Evolutionary conservation across 2,888 invertebrate genomes (phyloP).

Genomic region (Rhodophaea formosa): DNA sequence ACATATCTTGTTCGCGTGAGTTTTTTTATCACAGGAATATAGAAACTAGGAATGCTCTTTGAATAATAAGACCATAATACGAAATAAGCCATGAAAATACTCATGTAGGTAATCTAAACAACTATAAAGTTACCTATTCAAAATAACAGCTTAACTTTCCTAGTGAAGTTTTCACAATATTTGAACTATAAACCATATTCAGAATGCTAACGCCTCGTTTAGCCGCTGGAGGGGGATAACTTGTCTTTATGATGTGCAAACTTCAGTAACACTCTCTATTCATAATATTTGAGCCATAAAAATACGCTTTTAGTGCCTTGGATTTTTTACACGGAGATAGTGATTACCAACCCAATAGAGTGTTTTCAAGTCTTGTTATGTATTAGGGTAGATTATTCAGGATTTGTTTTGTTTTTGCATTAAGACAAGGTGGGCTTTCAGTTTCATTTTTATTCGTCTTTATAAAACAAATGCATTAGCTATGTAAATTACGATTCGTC

Average conservation of each 20-base stretch:
- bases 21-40: too few relatives aligned
- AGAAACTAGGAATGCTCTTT: too few relatives aligned
- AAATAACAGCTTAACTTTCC: neutral
- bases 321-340: neutral
- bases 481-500: too few relatives aligned
- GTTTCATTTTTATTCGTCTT: too few relatives aligned
- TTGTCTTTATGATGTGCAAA: constrained; percentile 17
- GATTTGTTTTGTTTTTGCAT: too few relatives aligned
- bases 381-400: too few relatives aligned
- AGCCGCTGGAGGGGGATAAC: constrained; percentile 23
- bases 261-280: constrained; percentile 14
- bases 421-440: too few relatives aligned
- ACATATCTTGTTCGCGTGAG: too few relatives aligned
- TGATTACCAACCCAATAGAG: neutral
- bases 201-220: constrained; percentile 37
- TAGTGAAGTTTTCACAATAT: constrained; percentile 10
- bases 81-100: neutral
- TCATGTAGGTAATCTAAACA: neutral
- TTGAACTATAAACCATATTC: constrained; percentile 30
- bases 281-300: constrained; percentile 33
- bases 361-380: too few relatives aligned
- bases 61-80: too few relatives aligned
- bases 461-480: too few relatives aligned
- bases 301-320: constrained; percentile 3
- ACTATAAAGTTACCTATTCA: neutral